Conservation (phyloP, 1,140 invertebrate genomes). For the Polypedilum pembai region DNA sequence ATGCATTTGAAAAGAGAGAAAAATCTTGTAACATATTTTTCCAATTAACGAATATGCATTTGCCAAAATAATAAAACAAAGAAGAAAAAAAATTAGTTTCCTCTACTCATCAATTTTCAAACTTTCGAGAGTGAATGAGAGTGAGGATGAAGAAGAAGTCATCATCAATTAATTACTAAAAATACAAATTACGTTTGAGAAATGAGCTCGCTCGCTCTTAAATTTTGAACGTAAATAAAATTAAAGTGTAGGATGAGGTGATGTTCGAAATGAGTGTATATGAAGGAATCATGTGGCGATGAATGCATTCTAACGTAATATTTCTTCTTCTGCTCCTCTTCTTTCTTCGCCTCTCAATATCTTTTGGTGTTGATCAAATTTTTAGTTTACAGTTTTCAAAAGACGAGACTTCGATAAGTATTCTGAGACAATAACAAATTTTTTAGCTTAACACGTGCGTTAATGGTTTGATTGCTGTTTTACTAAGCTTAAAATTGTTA, state of each 20-base stretch:
- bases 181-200: no score
- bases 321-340: background rate
- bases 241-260: background rate
- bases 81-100: no score
- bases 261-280: background rate
- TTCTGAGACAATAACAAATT: background rate
- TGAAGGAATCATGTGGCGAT: constrained; percentile 16
- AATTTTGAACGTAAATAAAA: background rate
- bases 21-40: constrained; percentile 10
- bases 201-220: no score
- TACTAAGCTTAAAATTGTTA: no score
- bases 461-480: background rate
- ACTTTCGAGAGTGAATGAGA: no score
- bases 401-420: background rate
- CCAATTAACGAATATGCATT: constrained; percentile 18
- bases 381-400: background rate
- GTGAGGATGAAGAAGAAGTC: no score
- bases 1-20: background rate
- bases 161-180: no score
- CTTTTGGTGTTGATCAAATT: constrained; percentile 8
- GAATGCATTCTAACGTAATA: background rate
- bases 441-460: background rate
- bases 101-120: no score
- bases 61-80: no score
- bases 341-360: background rate